Conservation (phyloP, 1,140 invertebrate genomes). For the Pomacea maculata region DNA sequence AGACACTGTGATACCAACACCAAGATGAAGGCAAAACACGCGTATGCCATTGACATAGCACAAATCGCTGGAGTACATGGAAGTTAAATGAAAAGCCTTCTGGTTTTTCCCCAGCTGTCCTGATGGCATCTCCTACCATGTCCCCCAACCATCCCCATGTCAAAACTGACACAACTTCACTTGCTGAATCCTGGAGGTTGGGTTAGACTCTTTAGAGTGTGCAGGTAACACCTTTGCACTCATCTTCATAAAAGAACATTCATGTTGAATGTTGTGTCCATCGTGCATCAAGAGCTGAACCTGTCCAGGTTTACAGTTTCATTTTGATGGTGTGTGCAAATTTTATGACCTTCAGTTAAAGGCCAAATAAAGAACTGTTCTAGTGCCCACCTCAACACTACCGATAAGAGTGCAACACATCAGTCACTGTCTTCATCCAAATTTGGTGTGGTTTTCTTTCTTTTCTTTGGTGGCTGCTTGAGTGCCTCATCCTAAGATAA, state of each 20-base stretch:
- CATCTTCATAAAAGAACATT: neutral
- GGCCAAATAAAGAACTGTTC: neutral
- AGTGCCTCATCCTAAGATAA: slow-evolving; percentile 77
- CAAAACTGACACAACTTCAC: too few species aligned
- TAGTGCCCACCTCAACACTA: neutral
- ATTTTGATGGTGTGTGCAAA: neutral
- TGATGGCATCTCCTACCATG: too few species aligned
- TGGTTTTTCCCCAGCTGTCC: too few species aligned
- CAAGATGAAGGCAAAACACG: too few species aligned
- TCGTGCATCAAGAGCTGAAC: neutral
- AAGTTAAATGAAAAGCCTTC: too few species aligned
- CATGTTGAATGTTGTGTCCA: neutral
- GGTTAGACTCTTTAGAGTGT: too few species aligned
- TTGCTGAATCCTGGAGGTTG: too few species aligned
- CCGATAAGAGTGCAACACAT: neutral
- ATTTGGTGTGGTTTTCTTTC: slow-evolving; percentile 79
- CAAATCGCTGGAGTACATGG: too few species aligned
- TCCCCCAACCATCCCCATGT: too few species aligned
- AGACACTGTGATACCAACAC: too few species aligned
- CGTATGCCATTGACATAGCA: too few species aligned
- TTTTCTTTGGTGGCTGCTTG: slow-evolving; percentile 84
- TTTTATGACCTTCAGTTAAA: neutral
- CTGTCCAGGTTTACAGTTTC: neutral
- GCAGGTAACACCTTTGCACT: too few species aligned
- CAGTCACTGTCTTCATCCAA: slow-evolving; percentile 78